Evolutionary conservation across 2,888 invertebrate species (phyloP), one percentile per base, ranked within the genome.

Genomic region (Drosophila cyrtoloma): DNA sequence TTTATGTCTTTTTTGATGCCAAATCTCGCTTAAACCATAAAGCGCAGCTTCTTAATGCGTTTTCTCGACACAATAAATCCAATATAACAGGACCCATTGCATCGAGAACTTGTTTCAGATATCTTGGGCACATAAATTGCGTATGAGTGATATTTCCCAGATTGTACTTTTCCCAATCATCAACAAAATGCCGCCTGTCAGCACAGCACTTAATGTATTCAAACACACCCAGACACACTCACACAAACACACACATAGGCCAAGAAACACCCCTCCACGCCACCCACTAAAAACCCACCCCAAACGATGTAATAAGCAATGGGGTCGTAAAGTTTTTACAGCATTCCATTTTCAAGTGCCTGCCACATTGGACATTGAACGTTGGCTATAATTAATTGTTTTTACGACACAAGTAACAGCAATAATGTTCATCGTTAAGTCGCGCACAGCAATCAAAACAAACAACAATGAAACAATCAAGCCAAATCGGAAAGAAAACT

Each of bases 341-440:
- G 67, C 90, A 70, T 61, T 73, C 56, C 68, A 64, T 67, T n/a
- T 42, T 72, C 75, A 77, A 87, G 90, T 84, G 89, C 19, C 52
- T 56, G 52, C 26, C 37, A 50, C 32, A 50, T 64, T 78, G 65
- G 32, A 42, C 51, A 64, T 53, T 66, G 76, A 57, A 30, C 32
- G 55, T 62, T 50, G 33, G 68, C 58, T 72, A 76, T 73, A 82
- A 84, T 84, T 84, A 89, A 84, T 87, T 78, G 62, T 59, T 64
- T 75, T 89, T 69, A 89, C 68, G 88, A 71, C 63, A 67, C 75
- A 62, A 71, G 73, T 77, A 72, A 73, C 76, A 78, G 67, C 70
- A 53, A 82, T 73, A 87, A 84, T 73, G 74, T 44, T 59, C 44
- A 74, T 77, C 75, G 70, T 77, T 58, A 73, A 75, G 22, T 44